Base-by-base conservation (phyloP, 2,888 invertebrate genomes). In the Ctena decussata region DNA sequence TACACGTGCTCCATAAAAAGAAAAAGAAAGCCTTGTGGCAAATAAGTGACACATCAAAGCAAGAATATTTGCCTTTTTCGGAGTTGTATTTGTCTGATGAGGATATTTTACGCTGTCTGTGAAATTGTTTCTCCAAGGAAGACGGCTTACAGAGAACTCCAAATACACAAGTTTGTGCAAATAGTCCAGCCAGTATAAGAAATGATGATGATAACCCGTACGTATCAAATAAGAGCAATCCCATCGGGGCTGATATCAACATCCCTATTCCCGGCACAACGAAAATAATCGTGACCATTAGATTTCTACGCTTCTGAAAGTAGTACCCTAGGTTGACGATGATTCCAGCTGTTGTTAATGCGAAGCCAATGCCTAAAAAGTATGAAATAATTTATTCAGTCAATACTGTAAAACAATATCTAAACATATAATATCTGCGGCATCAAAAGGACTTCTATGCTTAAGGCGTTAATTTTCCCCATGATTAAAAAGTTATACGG, bases 281-380 rank as follows among this genome's bases (percentile, higher is more conserved):
- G 27, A 88, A 87, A 1, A 80, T 82, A 11, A 72, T 18, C 8
- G 88, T 82, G 3, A 88, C 60, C 24, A 84, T 81, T 0, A 75
- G 39, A 32, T 86, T 79, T n/a, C 85, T 78, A 30, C 82, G 77
- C 41, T 82, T 81, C 21, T 86, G 72, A 76, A 91, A 91, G 77
- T 90, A 90, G 75, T 85, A 91, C 0, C 91, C 90, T 2, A 88
- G 37, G 11, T 73, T 84, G 24, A 90, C 84, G 30, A 90, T 80
- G 32, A 82, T 49, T 3, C 90, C 89, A 0, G 89, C 73, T 18
- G 81, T 82, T 1, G 77, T 75, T 21, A 89, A 30, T 5, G 85
- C 84, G 49, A 85, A 88, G 0, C 91, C 90, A 32, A 85, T 35
- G 21, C 91, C 91, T 91, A 82, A 8, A 91, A 86, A 57, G n/a